phyloP scores from a whole-genome alignment of 1,140 invertebrate species.

The Leptinotarsa lineolata region DNA sequence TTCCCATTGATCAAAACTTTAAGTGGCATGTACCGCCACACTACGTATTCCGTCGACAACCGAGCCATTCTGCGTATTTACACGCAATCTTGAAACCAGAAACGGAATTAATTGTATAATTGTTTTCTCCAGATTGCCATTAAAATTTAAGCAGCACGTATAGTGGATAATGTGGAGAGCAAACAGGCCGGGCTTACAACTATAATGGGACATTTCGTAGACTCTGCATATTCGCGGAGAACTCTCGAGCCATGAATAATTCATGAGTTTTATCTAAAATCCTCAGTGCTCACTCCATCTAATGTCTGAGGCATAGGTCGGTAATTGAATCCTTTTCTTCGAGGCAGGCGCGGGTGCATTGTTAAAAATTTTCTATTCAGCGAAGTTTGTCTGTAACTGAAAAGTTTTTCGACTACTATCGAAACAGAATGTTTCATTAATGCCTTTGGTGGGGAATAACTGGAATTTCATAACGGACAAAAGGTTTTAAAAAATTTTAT shows the following conservation, averaged over 20 bases:
- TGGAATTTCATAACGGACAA: too few relatives aligned
- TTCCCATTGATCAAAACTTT: too few relatives aligned
- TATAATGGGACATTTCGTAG: slow-evolving; percentile 8
- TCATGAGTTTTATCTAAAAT: slow-evolving; percentile 4
- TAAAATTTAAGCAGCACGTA: slow-evolving; percentile 8
- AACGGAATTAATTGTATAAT: slow-evolving; percentile 1
- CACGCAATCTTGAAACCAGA: slow-evolving; percentile 5
- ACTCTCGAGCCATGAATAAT: background rate
- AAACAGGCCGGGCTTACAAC: slow-evolving; percentile 7
- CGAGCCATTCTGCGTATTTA: slow-evolving; percentile 3
- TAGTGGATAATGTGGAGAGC: slow-evolving; percentile 5
- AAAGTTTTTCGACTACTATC: too few relatives aligned
- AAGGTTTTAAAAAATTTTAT: too few relatives aligned
- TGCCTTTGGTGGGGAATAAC: too few relatives aligned
- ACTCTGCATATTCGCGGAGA: background rate
- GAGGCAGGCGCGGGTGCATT: background rate
- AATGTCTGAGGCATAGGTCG: background rate
- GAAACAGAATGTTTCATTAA: too few relatives aligned
- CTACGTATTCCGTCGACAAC: background rate
- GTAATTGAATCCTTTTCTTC: slow-evolving; percentile 1
- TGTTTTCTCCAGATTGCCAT: slow-evolving; percentile 8
- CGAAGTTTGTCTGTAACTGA: too few relatives aligned
- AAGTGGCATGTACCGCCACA: too few relatives aligned
- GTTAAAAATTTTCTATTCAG: background rate
- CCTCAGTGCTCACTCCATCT: background rate